Evolutionary conservation across 2,888 invertebrate species (phyloP), one percentile per base, ranked within the genome.

Genomic region (Cenopis cana): DNA sequence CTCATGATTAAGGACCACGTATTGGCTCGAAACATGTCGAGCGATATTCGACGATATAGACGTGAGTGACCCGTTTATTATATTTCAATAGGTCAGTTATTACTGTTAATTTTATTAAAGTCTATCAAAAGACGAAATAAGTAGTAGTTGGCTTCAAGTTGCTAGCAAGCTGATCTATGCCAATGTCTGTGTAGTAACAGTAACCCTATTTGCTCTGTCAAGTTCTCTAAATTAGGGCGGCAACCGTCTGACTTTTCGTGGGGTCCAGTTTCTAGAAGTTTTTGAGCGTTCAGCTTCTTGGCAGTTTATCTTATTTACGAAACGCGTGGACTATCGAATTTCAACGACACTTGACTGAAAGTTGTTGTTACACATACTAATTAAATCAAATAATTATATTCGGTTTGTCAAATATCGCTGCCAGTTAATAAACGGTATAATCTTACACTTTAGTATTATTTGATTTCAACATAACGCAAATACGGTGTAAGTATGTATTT

Each of bases 151-250:
- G 0, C 33, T 33, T 33, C 33, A 8, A 33, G 2, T 8, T 33
- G 9, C 33, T 4, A 24, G 6, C 9, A 33, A 8, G 6, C 9
- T 1, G 33, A 33, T 33, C 33, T 8, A 33, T 33, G 33, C 33
- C 33, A 33, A 33, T 33, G 33, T 33, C 33, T 33, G 33, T 11
- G 12, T 60, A 41, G 12, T 60, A 41, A 49, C 33, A 61, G 17
- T 60, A 60, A 61, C 50, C 49, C 18, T 18, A 41, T 46, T 62
- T 36, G 18, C 18, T 49, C 38, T 54, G 36, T 54, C 64, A 38
- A 29, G 20, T 38, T 38, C 20, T 24, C 38, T 33, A 33, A 52
- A 54, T 38, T 38, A 52, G 49, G 17, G 33, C 50, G 36, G 50
- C 49, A 18, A 49, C 50, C 33, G 50, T 54, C 38, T 64, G 64